phyloP scores from a whole-genome alignment of 2,888 invertebrate species.

The Hydrotaea diabolus region DNA sequence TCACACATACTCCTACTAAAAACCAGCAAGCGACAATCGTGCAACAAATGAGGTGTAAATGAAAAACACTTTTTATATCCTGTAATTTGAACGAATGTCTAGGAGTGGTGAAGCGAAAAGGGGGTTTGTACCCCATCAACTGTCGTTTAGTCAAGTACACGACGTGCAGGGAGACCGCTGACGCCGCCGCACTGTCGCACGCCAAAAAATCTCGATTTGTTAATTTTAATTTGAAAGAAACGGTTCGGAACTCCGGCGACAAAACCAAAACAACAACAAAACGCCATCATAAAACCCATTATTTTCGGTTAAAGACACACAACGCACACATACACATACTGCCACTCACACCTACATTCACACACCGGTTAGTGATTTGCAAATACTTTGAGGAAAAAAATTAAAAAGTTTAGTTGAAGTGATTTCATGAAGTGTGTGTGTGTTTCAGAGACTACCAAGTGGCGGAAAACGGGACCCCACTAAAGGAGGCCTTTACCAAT shows the following conservation, averaged over 20 bases:
- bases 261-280: no score
- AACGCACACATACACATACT: not conserved
- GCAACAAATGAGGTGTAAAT: constrained; percentile 52
- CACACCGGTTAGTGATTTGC: constrained; percentile 39
- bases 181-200: not conserved
- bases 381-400: constrained; percentile 46
- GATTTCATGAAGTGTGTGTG: constrained; percentile 46
- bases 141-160: constrained; percentile 27
- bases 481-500: no score
- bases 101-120: no score
- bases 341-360: no score
- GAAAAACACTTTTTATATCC: constrained; percentile 16
- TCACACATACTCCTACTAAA: no score
- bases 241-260: constrained; percentile 10
- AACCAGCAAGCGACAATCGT: not conserved
- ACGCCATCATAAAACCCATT: not conserved
- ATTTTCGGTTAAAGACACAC: not conserved
- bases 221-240: constrained; percentile 51
- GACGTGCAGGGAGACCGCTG: not conserved
- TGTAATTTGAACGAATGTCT: not conserved
- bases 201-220: constrained; percentile 32
- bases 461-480: no score
- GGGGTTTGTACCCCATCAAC: constrained; percentile 9
- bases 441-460: not conserved
- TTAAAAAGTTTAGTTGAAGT: constrained; percentile 46